A percentile compares a stretch with the other conserved stretches of the same genome.
Conservation (phyloP, 2,797 vertebrate genomes). For the Phylloscopus collybita region DNA sequence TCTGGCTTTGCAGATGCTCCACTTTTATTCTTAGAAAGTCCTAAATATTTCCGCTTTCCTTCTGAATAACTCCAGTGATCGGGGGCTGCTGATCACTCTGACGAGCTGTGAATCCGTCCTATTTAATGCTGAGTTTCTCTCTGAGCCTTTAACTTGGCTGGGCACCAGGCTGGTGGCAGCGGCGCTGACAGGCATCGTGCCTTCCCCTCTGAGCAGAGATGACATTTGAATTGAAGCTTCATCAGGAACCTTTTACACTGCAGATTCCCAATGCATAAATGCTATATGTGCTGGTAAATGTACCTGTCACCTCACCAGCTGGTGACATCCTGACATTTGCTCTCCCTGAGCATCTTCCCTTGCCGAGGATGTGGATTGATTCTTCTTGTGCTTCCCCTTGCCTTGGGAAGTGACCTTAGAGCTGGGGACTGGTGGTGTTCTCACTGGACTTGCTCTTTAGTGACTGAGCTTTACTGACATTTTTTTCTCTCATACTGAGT, state of each 20-base stretch:
- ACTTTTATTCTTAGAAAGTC: slow-evolving; percentile 63
- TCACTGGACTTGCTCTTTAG: neutral
- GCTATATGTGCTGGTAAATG: slow-evolving; percentile 20
- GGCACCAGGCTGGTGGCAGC: neutral
- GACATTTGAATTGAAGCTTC: slow-evolving; percentile 50
- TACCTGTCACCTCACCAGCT: neutral
- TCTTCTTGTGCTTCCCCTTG: neutral
- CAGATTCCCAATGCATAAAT: neutral
- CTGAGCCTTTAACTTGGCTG: neutral
- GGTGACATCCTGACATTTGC: slow-evolving; percentile 3
- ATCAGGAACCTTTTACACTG: slow-evolving; percentile 2
- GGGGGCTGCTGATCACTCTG: slow-evolving; percentile 7
- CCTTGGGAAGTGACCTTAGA: neutral
- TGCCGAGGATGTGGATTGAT: neutral
- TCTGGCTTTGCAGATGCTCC: slow-evolving; percentile 59
- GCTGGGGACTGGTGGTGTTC: neutral
- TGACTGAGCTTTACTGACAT: neutral
- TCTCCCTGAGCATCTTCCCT: neutral
- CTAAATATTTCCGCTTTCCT: slow-evolving; percentile 46
- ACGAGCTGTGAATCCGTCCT: neutral
- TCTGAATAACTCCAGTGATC: neutral
- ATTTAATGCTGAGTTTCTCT: neutral
- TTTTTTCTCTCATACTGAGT: neutral
- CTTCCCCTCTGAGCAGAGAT: slow-evolving; percentile 1
- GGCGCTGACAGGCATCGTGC: neutral